Percentiles rank a stretch among this genome's conserved stretches.
These are phyloP conservation scores for Parnassius mnemosyne DNA, from an alignment of 2,888 invertebrate genomes.

Conservation along the genomic window DNA sequence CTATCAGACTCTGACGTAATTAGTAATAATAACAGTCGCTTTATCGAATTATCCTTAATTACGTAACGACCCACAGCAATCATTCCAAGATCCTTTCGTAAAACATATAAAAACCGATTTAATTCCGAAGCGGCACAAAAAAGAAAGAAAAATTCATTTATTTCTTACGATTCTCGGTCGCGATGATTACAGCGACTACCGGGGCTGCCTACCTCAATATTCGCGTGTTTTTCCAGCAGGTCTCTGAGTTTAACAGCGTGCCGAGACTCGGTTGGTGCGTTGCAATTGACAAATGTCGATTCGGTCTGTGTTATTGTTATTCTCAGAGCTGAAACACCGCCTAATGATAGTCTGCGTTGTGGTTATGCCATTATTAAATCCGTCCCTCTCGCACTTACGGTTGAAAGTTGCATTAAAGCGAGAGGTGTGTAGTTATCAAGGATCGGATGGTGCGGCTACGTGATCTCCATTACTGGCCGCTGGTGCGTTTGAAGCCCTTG, in stretches of 20 bases:
- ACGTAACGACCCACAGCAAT: constrained; percentile 42
- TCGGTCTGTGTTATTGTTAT: constrained; percentile 36
- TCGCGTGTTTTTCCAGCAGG: constrained; percentile 43
- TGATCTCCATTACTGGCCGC: constrained; percentile 75
- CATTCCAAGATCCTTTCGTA: constrained; percentile 50
- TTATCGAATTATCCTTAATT: constrained; percentile 43
- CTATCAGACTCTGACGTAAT: neutral
- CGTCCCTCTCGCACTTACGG: constrained; percentile 61
- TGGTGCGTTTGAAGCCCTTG: constrained; percentile 70
- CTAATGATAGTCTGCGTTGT: constrained; percentile 72
- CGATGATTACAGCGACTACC: constrained; percentile 54
- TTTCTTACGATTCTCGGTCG: constrained; percentile 67
- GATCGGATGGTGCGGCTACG: constrained; percentile 60
- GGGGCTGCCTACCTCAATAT: constrained; percentile 40
- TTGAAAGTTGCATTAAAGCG: constrained; percentile 58
- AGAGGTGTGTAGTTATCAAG: constrained; percentile 59
- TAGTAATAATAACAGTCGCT: constrained; percentile 10
- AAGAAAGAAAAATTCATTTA: constrained; percentile 59
- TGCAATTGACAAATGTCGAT: constrained; percentile 34
- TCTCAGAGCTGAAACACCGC: constrained; percentile 59
- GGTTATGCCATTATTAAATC: constrained; percentile 72
- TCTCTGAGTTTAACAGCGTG: constrained; percentile 24
- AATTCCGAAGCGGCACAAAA: constrained; percentile 46
- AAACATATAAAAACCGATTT: constrained; percentile 70
- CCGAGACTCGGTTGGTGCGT: constrained; percentile 1